Evolutionary conservation across 2,797 vertebrate genomes (phyloP), one percentile per base, ranked within the genome.

Genomic region (Cottoperca gobio): DNA sequence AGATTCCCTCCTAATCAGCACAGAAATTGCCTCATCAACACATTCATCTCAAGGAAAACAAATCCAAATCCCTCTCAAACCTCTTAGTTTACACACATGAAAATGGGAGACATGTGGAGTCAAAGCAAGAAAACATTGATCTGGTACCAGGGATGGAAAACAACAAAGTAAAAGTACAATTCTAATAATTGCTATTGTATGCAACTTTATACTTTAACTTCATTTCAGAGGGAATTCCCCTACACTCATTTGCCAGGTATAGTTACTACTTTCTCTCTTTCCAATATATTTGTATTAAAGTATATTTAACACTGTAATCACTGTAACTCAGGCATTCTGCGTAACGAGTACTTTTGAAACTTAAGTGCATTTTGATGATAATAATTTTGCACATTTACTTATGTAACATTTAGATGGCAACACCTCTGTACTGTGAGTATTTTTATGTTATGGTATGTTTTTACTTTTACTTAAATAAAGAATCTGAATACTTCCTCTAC

Each of bases 21-120:
- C 33, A 72, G 81, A 82, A 78, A 55, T 71, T 72, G 60, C 71
- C 55, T 82, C 66, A 66, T 73, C 78, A 72, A 19, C 33, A 66
- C 23, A 39, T 71, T 60, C n/a, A 80, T 83, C 63, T 37, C 17
- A 39, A 8, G 39, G 23, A 65, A 84, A 82, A 73, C 58, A 49
- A 67, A 42, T 24, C 48, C 11, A 70, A 78, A 82, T 61, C 73
- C 43, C 50, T 67, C 40, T 28, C 23, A 52, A 46, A 43, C 17
- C 35, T 54, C 14, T 48, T 2, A 59, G 21, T 21, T 17, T 37
- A 63, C 48, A 72, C 59, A 63, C 24, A 54, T 45, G 19, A 64
- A 74, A 78, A 58, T 55, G 2, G 58, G 24, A 70, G 55, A 71
- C 68, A 55, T 52, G 23, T 46, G 57, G 49, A 61, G 35, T 13